phyloP scores from a whole-genome alignment of 2,888 invertebrate species.

The Nomada hirtipes region DNA sequence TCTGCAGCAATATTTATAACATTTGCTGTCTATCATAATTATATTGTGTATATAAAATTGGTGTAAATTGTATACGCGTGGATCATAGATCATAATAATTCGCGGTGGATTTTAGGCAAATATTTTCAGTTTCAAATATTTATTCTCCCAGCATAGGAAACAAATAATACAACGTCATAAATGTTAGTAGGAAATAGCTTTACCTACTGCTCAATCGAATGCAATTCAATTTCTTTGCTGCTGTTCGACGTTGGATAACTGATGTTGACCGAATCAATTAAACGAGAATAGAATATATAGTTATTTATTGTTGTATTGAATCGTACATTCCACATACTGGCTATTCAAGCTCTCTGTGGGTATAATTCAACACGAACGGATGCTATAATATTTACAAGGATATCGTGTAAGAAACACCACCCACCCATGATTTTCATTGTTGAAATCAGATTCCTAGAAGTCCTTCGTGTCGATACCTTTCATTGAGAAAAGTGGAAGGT shows the following conservation, averaged over 20 bases:
- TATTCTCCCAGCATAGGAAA: not conserved
- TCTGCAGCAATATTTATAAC: too few relatives aligned
- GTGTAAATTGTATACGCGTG: too few relatives aligned
- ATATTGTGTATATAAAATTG: too few relatives aligned
- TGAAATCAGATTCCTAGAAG: conserved; percentile 35
- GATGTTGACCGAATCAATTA: not conserved
- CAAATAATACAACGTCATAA: not conserved
- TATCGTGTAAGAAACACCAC: conserved; percentile 19
- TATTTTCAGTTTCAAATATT: not conserved
- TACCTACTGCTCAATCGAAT: not conserved
- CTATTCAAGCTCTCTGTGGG: conserved; percentile 1
- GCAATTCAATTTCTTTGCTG: not conserved
- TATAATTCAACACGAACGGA: conserved; percentile 24
- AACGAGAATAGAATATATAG: conserved; percentile 4
- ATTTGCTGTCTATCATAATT: too few relatives aligned
- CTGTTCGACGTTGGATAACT: not conserved
- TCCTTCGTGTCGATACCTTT: conserved; percentile 8
- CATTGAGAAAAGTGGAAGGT: conserved; percentile 5
- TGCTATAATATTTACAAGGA: conserved; percentile 19
- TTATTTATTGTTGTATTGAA: not conserved
- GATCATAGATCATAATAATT: too few relatives aligned
- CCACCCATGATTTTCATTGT: conserved; percentile 44
- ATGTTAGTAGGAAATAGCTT: not conserved
- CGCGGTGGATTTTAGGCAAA: too few relatives aligned
- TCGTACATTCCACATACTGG: not conserved